These are phyloP conservation scores for Poeciliopsis infans DNA, from an alignment of 2,797 vertebrate genomes.

Conservation along the genomic window DNA sequence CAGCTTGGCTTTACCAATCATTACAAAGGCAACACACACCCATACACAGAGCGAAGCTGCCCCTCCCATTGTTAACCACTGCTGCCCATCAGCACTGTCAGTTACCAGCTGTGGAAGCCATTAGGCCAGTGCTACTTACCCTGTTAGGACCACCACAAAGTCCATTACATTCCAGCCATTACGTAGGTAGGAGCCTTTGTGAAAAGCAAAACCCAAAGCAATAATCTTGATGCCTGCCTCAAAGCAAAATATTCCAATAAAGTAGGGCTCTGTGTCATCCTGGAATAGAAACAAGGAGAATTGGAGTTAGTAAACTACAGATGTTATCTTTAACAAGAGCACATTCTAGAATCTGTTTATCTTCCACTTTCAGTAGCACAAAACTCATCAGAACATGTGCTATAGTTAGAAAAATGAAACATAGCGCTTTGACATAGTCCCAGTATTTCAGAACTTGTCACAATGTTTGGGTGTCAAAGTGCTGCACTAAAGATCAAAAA, in stretches of 20 bases:
- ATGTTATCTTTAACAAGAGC: background rate
- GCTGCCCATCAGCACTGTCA: constrained; percentile 63
- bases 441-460: background rate
- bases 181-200: constrained; percentile 95
- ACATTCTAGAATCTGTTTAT: background rate
- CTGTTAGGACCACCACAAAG: constrained; percentile 96
- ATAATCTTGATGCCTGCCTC: constrained; percentile 98
- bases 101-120: constrained; percentile 61
- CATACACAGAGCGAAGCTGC: constrained; percentile 28
- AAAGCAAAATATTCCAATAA: constrained; percentile 99
- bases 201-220: constrained; percentile 93
- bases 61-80: constrained; percentile 54
- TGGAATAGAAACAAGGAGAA: constrained; percentile 62
- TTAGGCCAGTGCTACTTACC: constrained; percentile 83
- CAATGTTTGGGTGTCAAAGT: background rate
- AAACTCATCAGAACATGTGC: background rate
- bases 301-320: background rate
- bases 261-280: constrained; percentile 97
- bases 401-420: background rate
- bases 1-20: constrained; percentile 46
- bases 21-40: constrained; percentile 47
- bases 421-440: background rate
- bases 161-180: constrained; percentile 99
- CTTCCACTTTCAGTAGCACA: background rate
- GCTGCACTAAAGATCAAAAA: background rate